Percentiles rank a stretch among this genome's conserved stretches.
Conservation (phyloP, 2,888 invertebrate species). For the Dione juno region DNA sequence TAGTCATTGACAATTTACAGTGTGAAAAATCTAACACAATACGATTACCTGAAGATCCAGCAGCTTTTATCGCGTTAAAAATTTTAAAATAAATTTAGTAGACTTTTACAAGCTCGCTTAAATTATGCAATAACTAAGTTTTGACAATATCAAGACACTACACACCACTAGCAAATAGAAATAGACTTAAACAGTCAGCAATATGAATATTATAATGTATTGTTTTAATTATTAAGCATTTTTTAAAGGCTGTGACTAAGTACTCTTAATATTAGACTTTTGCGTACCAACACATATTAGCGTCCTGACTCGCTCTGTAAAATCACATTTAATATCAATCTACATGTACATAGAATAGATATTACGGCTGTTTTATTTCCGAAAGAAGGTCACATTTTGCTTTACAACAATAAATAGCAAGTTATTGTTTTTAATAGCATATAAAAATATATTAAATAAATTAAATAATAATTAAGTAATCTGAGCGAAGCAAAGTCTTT, state of each 20-base stretch:
- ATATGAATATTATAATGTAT: neutral
- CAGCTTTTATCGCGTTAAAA: conserved; percentile 17
- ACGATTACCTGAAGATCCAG: conserved; percentile 23
- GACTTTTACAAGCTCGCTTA: conserved; percentile 14
- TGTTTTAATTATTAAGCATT: conserved; percentile 12
- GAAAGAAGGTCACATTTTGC: neutral
- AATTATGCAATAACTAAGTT: neutral
- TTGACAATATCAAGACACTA: conserved; percentile 15
- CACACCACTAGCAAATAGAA: conserved; percentile 28
- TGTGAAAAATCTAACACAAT: conserved; percentile 12
- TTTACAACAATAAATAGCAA: neutral
- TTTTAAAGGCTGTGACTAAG: conserved; percentile 31
- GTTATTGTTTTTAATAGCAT: neutral
- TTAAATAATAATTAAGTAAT: neutral
- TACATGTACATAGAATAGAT: neutral
- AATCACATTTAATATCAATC: conserved; percentile 53
- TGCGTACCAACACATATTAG: conserved; percentile 78
- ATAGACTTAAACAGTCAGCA: conserved; percentile 1
- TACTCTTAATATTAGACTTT: conserved; percentile 35
- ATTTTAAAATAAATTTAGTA: neutral
- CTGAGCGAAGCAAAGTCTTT: too few species aligned
- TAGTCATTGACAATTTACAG: conserved; percentile 23
- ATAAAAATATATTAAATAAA: neutral
- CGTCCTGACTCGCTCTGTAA: conserved; percentile 82
- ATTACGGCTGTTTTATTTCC: neutral